phyloP scores from a whole-genome alignment of 2,888 invertebrate genomes.

The Dyspetes luteomarginatus region DNA sequence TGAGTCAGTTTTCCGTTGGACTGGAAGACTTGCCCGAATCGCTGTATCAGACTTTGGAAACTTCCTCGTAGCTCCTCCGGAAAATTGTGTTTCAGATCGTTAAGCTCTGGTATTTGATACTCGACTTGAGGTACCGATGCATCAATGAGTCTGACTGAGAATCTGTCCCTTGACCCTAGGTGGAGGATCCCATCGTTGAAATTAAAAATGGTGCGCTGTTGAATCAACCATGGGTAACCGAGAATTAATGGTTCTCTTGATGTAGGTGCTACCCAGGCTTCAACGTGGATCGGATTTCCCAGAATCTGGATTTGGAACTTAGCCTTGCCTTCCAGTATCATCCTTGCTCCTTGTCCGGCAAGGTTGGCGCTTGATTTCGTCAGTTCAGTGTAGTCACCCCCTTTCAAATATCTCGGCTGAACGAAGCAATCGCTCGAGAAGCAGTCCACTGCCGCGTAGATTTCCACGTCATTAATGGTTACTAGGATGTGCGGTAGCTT shows the following conservation, averaged over 20 bases:
- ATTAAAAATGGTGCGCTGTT: not conserved
- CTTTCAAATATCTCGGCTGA: not conserved
- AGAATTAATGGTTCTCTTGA: not conserved
- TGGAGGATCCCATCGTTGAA: not conserved
- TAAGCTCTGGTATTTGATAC: not conserved
- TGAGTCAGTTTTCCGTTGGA: not conserved
- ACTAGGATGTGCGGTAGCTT: not conserved
- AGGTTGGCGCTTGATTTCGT: not conserved
- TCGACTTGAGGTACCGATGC: not conserved
- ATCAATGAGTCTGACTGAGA: not conserved
- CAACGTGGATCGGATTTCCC: not conserved
- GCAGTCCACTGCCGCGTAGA: slow-evolving; percentile 8
- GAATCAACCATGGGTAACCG: not conserved
- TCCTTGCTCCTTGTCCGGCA: not conserved
- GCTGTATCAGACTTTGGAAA: not conserved
- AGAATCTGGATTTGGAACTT: not conserved
- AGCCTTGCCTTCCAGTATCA: not conserved
- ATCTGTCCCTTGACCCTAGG: too few species aligned
- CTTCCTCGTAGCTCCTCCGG: not conserved
- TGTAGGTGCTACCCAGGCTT: not conserved
- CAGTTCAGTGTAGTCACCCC: not conserved
- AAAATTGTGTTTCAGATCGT: not conserved
- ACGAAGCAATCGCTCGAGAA: not conserved
- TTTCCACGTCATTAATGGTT: too few species aligned
- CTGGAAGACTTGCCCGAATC: not conserved